A percentile compares a stretch with the other conserved stretches of the same genome.
phyloP scores from a whole-genome alignment of 2,888 invertebrate species.

The Sesamia inferens region DNA sequence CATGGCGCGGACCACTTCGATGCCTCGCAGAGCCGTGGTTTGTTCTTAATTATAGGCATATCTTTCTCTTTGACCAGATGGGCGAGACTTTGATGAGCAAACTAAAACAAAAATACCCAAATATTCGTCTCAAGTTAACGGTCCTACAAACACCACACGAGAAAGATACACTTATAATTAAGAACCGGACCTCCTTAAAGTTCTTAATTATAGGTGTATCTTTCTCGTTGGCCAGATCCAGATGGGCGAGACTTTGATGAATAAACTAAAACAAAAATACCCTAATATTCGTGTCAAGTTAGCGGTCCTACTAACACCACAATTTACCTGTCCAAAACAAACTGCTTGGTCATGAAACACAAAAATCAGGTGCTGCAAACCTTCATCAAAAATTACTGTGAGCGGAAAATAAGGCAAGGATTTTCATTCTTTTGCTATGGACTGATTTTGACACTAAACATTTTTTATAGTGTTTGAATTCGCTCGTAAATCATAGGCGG shows the following conservation, averaged over 20 bases:
- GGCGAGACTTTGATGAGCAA: background rate
- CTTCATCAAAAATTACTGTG: constrained; percentile 51
- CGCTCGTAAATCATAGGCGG: constrained; percentile 77
- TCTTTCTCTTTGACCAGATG: background rate
- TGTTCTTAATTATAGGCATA: too few species aligned
- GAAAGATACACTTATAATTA: too few species aligned
- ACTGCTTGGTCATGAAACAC: constrained; percentile 39
- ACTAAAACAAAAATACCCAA: constrained; percentile 7
- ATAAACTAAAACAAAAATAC: background rate
- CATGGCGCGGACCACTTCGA: too few species aligned
- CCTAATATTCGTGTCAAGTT: constrained; percentile 15
- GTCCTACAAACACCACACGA: constrained; percentile 2
- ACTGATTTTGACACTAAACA: constrained; percentile 78
- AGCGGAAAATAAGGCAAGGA: constrained; percentile 49
- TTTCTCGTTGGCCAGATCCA: background rate
- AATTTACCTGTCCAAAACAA: constrained; percentile 39
- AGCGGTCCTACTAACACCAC: background rate
- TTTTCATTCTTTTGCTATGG: constrained; percentile 59
- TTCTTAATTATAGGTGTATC: background rate
- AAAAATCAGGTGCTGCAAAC: constrained; percentile 39
- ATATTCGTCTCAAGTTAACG: constrained; percentile 8
- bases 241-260: background rate
- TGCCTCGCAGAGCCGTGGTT: too few species aligned
- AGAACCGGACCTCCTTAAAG: too few species aligned
- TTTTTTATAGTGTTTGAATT: constrained; percentile 76